A percentile compares a stretch with the other conserved stretches of the same genome.
Conservation (phyloP, 1,140 invertebrate genomes). For the Reticulitermes speratus region DNA sequence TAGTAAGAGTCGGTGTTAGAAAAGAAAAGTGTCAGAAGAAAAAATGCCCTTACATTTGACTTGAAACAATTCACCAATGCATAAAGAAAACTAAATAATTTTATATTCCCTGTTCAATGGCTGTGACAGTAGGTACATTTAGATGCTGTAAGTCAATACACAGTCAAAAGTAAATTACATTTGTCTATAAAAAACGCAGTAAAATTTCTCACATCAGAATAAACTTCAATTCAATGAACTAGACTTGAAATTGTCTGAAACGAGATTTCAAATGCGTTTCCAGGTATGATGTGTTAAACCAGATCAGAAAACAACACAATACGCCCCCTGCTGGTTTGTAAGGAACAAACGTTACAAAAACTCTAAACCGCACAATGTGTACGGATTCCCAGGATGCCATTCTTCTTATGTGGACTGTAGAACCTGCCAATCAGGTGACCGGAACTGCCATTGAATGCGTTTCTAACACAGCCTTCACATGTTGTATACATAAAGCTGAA, state of each 20-base stretch:
- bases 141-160: too few relatives aligned
- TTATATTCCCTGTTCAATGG: too few relatives aligned
- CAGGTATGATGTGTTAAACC: neutral
- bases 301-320: neutral
- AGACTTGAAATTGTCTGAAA: neutral
- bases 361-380: neutral
- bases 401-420: neutral
- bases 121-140: too few relatives aligned
- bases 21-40: too few relatives aligned
- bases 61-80: too few relatives aligned
- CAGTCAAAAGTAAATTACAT: too few relatives aligned
- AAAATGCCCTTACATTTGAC: too few relatives aligned
- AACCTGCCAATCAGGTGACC: neutral
- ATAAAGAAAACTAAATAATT: too few relatives aligned
- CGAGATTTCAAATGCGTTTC: neutral
- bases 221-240: neutral
- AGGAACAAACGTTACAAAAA: neutral
- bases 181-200: too few relatives aligned
- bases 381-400: neutral
- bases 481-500: too few relatives aligned
- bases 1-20: too few relatives aligned
- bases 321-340: neutral
- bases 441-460: neutral
- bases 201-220: neutral
- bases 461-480: neutral